A percentile compares a stretch with the other conserved stretches of the same genome.
phyloP scores from a whole-genome alignment of 2,797 vertebrate species.

The Anguilla pacifica region DNA sequence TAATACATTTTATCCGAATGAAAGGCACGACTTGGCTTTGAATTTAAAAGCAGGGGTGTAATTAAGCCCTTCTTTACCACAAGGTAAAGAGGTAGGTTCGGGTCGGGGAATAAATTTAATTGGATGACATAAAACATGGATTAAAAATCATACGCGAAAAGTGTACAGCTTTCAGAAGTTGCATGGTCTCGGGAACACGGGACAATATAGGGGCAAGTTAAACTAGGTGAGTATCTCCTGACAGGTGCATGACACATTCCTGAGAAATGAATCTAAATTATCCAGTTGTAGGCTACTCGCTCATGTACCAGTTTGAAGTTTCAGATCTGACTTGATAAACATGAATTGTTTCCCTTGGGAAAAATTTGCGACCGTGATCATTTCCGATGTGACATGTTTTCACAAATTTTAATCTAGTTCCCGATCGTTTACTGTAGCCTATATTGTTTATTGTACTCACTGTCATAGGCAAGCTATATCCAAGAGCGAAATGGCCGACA shows the following conservation, averaged over 20 bases:
- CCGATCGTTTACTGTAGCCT: background rate
- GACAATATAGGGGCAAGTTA: background rate
- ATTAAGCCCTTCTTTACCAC: background rate
- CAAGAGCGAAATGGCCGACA: constrained; percentile 59
- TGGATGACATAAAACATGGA: constrained; percentile 18
- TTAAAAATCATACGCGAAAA: constrained; percentile 18
- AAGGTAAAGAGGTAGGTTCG: background rate
- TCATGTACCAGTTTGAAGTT: background rate
- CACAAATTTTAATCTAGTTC: background rate
- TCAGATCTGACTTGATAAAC: background rate
- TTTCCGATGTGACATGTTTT: background rate
- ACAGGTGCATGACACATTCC: constrained; percentile 4
- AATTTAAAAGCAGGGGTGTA: background rate
- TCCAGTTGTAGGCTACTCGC: background rate
- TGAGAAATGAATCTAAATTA: background rate
- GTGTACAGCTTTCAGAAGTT: background rate
- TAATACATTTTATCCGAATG: background rate
- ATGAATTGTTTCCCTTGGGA: background rate
- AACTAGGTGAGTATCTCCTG: constrained; percentile 23
- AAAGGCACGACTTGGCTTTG: background rate
- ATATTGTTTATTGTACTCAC: background rate
- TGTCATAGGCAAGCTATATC: background rate
- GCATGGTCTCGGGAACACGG: background rate
- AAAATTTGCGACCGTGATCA: background rate
- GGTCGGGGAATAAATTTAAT: background rate